phyloP scores from a whole-genome alignment of 2,888 invertebrate genomes.

The Chymomyza procnemis region DNA sequence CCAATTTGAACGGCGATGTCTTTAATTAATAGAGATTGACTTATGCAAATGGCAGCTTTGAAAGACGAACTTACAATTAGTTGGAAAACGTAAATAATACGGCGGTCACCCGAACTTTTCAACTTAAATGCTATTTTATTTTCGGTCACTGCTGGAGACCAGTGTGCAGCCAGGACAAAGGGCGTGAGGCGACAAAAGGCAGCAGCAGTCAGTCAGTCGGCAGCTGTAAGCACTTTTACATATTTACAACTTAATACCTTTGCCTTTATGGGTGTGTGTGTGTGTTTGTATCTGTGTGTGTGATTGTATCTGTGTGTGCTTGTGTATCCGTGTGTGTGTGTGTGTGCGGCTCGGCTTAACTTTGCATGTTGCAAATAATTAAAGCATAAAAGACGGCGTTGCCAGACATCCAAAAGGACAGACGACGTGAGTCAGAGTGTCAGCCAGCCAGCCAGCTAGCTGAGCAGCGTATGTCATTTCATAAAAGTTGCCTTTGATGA shows the following conservation, averaged over 20 bases:
- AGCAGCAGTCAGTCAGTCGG: slow-evolving; percentile 22
- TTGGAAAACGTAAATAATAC: too few species aligned
- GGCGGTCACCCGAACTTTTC: too few species aligned
- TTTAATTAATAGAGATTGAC: too few species aligned
- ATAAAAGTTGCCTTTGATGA: slow-evolving; percentile 57
- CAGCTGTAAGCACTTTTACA: slow-evolving; percentile 52
- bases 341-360: slow-evolving; percentile 43
- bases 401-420: neutral
- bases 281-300: slow-evolving; percentile 30
- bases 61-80: too few species aligned
- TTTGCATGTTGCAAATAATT: slow-evolving; percentile 67
- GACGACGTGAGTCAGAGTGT: neutral
- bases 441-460: slow-evolving; percentile 39
- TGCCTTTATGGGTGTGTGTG: slow-evolving; percentile 17
- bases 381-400: slow-evolving; percentile 59
- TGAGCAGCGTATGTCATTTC: slow-evolving; percentile 55
- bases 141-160: slow-evolving; percentile 7
- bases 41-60: too few species aligned
- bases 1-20: too few species aligned
- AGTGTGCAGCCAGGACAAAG: neutral
- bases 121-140: too few species aligned
- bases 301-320: slow-evolving; percentile 5
- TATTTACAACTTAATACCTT: slow-evolving; percentile 65
- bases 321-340: slow-evolving; percentile 21
- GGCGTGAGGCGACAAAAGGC: neutral